Conservation (phyloP, 1,140 invertebrate genomes). For the Pseudomyrmex concolor region DNA sequence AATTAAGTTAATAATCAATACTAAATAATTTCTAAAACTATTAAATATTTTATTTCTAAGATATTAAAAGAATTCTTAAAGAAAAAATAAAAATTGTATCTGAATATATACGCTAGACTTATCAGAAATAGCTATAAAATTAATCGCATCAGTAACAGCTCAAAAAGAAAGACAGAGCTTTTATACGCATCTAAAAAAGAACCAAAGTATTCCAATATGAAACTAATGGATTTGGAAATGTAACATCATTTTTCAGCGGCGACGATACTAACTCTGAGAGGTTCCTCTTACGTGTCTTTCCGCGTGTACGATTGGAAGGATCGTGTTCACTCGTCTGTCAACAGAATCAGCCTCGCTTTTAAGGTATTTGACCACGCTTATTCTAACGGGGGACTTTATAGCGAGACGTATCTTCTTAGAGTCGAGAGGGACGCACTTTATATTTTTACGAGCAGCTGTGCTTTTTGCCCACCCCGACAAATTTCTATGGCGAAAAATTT, state of each 20-base stretch:
- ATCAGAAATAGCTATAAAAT: background rate
- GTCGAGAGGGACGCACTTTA: slow-evolving; percentile 6
- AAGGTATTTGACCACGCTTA: slow-evolving; percentile 86
- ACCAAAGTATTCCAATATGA: slow-evolving; percentile 1
- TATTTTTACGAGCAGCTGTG: slow-evolving; percentile 38
- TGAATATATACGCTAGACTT: no score
- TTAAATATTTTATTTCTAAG: no score
- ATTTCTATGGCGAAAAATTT: slow-evolving; percentile 28
- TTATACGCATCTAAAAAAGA: slow-evolving; percentile 18
- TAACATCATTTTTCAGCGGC: slow-evolving; percentile 87
- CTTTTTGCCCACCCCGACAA: background rate
- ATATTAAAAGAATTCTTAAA: background rate
- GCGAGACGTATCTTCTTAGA: slow-evolving; percentile 27
- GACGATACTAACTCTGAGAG: slow-evolving; percentile 93
- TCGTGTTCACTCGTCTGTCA: slow-evolving; percentile 93
- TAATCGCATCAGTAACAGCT: background rate
- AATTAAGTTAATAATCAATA: no score
- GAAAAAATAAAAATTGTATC: background rate
- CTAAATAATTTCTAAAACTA: no score
- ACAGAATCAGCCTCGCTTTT: slow-evolving; percentile 94
- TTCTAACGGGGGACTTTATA: slow-evolving; percentile 32
- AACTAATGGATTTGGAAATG: slow-evolving; percentile 50
- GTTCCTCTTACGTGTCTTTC: slow-evolving; percentile 96
- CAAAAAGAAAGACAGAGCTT: background rate
- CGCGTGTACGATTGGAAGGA: slow-evolving; percentile 97